Conservation (phyloP, 2,113 vertebrate species). For the Barbus barbus region DNA sequence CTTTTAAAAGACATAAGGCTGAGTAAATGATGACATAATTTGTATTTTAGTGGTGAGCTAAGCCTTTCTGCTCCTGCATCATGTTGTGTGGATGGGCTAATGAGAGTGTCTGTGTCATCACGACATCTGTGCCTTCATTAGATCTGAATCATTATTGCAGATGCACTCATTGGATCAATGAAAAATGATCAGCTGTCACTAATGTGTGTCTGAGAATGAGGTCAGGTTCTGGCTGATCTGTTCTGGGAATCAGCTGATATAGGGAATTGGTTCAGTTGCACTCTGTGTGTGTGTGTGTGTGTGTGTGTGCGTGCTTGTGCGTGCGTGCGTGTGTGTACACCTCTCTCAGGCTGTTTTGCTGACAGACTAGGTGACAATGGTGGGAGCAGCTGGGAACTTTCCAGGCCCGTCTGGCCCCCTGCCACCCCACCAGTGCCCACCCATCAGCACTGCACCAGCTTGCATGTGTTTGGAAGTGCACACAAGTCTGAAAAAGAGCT, state of each 20-base stretch:
- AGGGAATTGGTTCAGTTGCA: background rate
- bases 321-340: background rate
- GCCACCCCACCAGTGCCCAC: background rate
- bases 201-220: background rate
- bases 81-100: background rate
- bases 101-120: background rate
- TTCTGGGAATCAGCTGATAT: slow-evolving; percentile 27
- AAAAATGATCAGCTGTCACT: background rate
- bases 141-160: background rate
- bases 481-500: background rate
- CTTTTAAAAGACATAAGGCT: background rate
- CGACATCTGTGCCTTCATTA: background rate
- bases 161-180: background rate
- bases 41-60: background rate
- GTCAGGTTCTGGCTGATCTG: background rate
- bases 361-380: slow-evolving; percentile 45
- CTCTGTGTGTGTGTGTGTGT: background rate
- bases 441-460: background rate
- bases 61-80: background rate
- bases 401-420: slow-evolving; percentile 26
- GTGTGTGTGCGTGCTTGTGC: background rate
- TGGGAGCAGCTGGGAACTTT: slow-evolving; percentile 37
- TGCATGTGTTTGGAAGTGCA: background rate
- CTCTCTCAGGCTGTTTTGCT: slow-evolving; percentile 30
- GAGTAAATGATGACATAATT: background rate